phyloP scores from a whole-genome alignment of 2,113 vertebrate genomes.

The Calidris pygmaea region DNA sequence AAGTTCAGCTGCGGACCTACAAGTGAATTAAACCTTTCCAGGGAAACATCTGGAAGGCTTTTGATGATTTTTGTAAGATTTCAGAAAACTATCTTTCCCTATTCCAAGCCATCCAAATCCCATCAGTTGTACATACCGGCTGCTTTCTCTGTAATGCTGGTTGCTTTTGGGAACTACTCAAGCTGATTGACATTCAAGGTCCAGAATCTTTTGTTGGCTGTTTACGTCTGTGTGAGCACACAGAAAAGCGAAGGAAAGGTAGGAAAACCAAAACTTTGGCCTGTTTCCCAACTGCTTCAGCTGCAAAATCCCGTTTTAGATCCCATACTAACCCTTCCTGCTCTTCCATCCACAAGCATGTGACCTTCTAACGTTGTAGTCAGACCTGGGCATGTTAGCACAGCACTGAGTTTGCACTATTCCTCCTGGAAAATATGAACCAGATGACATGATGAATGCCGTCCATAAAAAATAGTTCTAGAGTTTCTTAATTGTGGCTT shows the following conservation, averaged over 20 bases:
- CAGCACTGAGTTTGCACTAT: slow-evolving; percentile 17
- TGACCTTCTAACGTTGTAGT: not conserved
- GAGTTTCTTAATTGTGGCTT: slow-evolving; percentile 60
- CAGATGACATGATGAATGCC: slow-evolving; percentile 21
- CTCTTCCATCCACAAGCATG: not conserved
- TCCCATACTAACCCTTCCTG: not conserved
- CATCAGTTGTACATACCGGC: not conserved
- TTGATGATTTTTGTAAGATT: not conserved
- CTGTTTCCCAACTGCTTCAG: not conserved
- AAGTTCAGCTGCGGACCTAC: not conserved
- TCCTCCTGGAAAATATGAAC: slow-evolving; percentile 52
- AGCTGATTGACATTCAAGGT: not conserved
- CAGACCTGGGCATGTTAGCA: not conserved
- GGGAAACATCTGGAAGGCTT: not conserved
- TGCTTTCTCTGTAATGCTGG: not conserved
- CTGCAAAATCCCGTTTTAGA: not conserved
- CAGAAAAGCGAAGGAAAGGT: not conserved
- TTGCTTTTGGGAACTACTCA: not conserved
- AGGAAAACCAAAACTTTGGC: not conserved
- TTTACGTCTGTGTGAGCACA: not conserved
- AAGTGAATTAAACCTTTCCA: not conserved
- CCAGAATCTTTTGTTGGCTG: not conserved
- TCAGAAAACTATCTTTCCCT: not conserved
- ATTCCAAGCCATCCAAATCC: not conserved
- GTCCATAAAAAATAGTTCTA: slow-evolving; percentile 33